Conservation (phyloP, 2,113 vertebrate species). For the Cyprinodon variegatus region DNA sequence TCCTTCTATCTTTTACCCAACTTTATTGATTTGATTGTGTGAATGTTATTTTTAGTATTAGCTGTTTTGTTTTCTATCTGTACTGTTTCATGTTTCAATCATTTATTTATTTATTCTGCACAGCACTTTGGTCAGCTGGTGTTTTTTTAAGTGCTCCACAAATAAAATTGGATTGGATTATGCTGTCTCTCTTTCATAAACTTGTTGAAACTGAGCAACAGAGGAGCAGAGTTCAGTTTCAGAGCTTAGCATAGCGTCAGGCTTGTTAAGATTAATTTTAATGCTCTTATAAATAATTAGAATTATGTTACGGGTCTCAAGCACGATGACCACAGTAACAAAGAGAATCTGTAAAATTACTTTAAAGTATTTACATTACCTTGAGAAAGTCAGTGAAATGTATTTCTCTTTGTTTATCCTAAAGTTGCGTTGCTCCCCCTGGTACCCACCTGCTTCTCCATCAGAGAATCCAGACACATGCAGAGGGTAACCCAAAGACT, state of each 20-base stretch:
- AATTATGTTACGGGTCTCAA: not conserved
- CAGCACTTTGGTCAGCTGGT: no score
- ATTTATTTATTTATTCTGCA: no score
- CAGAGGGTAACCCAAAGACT: slow-evolving; percentile 11
- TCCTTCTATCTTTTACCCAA: no score
- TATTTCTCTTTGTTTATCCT: not conserved
- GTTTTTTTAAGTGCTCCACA: no score
- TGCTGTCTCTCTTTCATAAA: not conserved
- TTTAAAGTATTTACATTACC: not conserved
- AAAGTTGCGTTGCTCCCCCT: not conserved
- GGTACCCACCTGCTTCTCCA: slow-evolving; percentile 37
- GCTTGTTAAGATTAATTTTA: not conserved
- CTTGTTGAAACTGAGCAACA: not conserved
- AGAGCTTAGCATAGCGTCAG: not conserved
- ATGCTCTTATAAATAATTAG: not conserved
- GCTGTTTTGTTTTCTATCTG: no score
- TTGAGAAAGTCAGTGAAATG: not conserved
- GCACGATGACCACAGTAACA: not conserved
- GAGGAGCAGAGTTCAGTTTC: not conserved
- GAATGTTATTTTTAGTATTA: no score
- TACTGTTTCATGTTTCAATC: no score
- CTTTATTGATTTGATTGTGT: no score
- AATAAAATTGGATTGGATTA: no score
- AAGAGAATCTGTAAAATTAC: no score
- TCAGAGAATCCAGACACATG: slow-evolving; percentile 19